These are phyloP conservation scores for Xanthia icteritia DNA, from an alignment of 2,888 invertebrate species.

Conservation along the genomic window DNA sequence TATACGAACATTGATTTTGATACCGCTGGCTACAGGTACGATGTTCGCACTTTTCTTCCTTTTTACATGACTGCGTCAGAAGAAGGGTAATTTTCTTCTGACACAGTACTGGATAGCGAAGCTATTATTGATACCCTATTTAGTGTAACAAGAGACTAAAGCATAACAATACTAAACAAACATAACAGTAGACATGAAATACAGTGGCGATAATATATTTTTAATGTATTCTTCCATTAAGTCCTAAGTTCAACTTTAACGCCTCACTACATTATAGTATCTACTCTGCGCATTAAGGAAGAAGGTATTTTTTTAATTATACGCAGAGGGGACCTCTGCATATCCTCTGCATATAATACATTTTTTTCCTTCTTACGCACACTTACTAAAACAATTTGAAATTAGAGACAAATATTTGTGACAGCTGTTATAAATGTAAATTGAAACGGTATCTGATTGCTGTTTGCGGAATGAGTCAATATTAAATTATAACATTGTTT, in stretches of 20 bases:
- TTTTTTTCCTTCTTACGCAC: neutral
- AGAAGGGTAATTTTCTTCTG: neutral
- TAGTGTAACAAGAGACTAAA: too few species aligned
- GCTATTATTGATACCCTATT: too few species aligned
- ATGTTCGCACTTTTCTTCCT: neutral
- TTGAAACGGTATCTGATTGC: constrained; percentile 31
- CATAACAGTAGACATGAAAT: neutral
- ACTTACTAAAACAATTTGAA: neutral
- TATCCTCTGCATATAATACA: too few species aligned
- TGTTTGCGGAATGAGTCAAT: constrained; percentile 46
- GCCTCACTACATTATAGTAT: neutral
- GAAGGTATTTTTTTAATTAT: too few species aligned
- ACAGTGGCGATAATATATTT: neutral
- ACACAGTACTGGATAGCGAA: neutral
- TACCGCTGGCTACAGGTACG: constrained; percentile 93
- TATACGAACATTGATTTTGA: constrained; percentile 97
- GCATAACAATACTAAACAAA: neutral
- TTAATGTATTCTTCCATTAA: neutral
- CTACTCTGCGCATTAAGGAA: neutral
- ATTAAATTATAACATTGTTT: constrained; percentile 34
- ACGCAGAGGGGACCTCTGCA: too few species aligned
- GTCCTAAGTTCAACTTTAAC: neutral
- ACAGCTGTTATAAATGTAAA: constrained; percentile 15
- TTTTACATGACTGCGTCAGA: neutral
- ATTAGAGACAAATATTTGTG: neutral